Evolutionary conservation across 2,797 vertebrate species (phyloP).

Genomic region (Aulostomus chinensis): DNA sequence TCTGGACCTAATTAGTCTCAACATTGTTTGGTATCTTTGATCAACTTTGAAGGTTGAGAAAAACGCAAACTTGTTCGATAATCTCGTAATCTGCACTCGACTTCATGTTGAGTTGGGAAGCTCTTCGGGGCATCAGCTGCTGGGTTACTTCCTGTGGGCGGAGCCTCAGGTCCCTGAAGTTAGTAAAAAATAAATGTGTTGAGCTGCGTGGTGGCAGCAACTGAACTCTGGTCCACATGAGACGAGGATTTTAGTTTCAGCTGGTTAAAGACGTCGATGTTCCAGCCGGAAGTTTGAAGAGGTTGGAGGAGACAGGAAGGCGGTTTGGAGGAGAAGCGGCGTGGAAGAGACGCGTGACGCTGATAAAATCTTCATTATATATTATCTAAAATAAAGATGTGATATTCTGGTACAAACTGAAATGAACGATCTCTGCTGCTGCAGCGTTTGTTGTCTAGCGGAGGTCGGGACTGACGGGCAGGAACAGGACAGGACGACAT

Average conservation of each 20-base stretch:
- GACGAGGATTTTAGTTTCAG: too few species aligned
- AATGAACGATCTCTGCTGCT: slow-evolving; percentile 27
- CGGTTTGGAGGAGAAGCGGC: too few species aligned
- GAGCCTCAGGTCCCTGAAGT: background rate
- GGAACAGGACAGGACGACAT: slow-evolving; percentile 27
- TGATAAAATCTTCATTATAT: slow-evolving; percentile 66
- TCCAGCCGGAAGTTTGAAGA: too few species aligned
- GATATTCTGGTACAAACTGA: slow-evolving; percentile 84
- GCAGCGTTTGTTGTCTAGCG: slow-evolving; percentile 16
- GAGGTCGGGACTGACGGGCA: slow-evolving; percentile 39
- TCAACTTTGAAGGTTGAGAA: too few species aligned
- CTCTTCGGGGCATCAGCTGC: background rate
- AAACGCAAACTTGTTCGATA: too few species aligned
- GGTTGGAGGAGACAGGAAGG: too few species aligned
- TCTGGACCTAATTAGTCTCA: too few species aligned
- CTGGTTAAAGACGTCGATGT: too few species aligned
- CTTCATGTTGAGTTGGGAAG: background rate
- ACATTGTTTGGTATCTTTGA: too few species aligned
- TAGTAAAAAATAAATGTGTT: background rate
- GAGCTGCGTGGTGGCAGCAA: too few species aligned
- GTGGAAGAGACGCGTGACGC: too few species aligned
- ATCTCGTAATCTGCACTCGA: background rate
- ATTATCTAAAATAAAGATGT: slow-evolving; percentile 69
- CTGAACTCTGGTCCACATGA: background rate
- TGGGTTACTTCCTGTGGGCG: background rate